phyloP scores from a whole-genome alignment of 2,888 invertebrate species.

The Deroplatys truncata region DNA sequence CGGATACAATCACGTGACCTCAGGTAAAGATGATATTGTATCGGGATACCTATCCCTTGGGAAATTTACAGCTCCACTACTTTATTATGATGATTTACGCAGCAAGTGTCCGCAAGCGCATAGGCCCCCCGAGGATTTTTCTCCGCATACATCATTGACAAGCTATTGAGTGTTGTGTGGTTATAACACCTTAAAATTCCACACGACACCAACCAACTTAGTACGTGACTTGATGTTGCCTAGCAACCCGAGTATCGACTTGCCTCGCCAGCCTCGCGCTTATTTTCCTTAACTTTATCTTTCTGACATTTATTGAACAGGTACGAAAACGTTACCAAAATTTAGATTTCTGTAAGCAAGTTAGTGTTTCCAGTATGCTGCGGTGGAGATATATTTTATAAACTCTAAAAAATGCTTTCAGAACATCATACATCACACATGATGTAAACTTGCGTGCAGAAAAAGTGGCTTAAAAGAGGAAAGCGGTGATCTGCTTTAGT shows the following conservation, averaged over 20 bases:
- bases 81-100: background rate
- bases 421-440: too few species aligned
- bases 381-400: background rate
- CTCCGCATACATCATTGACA: background rate
- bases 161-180: background rate
- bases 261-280: background rate
- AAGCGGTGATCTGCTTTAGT: too few species aligned
- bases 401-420: too few species aligned
- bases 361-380: background rate
- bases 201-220: background rate
- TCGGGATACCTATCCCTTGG: background rate
- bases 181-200: background rate
- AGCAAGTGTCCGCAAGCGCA: background rate
- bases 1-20: background rate
- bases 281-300: background rate
- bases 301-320: background rate
- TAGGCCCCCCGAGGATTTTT: background rate
- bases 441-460: too few species aligned
- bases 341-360: background rate
- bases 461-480: too few species aligned
- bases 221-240: background rate
- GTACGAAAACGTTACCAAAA: background rate
- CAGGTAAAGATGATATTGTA: background rate
- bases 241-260: background rate
- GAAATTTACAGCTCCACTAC: background rate